Evolutionary conservation across 2,888 invertebrate species (phyloP).

Genomic region (Drosophila sordidula): DNA sequence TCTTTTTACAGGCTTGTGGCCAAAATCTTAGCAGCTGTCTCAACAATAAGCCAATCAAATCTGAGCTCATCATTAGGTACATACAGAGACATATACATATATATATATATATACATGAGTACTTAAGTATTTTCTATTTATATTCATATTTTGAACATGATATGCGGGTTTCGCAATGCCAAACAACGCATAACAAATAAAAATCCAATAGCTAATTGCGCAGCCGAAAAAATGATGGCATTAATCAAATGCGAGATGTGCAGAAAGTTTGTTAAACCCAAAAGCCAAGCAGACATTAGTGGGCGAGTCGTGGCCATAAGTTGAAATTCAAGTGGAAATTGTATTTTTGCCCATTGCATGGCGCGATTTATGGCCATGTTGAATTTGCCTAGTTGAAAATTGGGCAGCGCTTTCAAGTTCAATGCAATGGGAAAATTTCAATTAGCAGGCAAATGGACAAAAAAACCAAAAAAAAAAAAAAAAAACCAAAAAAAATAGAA

Average conservation of each 20-base stretch:
- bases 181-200: slow-evolving; percentile 26
- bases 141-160: slow-evolving; percentile 36
- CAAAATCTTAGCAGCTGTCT: slow-evolving; percentile 4
- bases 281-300: slow-evolving; percentile 30
- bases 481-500: background rate
- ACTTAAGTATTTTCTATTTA: slow-evolving; percentile 40
- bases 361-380: slow-evolving; percentile 47
- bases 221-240: slow-evolving; percentile 48
- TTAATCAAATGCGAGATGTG: slow-evolving; percentile 40
- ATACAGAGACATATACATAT: background rate
- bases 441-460: slow-evolving; percentile 44
- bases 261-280: slow-evolving; percentile 37
- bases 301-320: slow-evolving; percentile 37
- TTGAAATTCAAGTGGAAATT: slow-evolving; percentile 57
- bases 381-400: slow-evolving; percentile 30
- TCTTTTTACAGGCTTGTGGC: slow-evolving; percentile 26
- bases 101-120: background rate
- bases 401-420: slow-evolving; percentile 63
- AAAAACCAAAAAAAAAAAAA: slow-evolving; percentile 1
- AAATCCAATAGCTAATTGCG: slow-evolving; percentile 55
- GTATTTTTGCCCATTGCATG: slow-evolving; percentile 38
- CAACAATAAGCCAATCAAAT: slow-evolving; percentile 28
- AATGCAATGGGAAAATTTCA: slow-evolving; percentile 73
- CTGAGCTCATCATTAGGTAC: slow-evolving; percentile 47
- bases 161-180: slow-evolving; percentile 28